phyloP scores from a whole-genome alignment of 2,888 invertebrate genomes.

The Bombyx huttoni region DNA sequence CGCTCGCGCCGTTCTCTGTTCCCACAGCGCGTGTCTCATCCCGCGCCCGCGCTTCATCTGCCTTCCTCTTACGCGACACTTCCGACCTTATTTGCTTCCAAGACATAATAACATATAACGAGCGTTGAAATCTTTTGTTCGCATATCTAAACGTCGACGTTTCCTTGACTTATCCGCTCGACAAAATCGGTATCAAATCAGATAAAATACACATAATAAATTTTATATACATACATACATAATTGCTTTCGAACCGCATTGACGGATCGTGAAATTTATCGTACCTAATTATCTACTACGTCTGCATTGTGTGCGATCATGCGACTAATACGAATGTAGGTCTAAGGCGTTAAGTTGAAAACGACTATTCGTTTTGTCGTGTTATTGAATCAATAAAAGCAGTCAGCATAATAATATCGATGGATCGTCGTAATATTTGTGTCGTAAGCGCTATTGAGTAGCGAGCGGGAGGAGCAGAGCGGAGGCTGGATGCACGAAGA shows the following conservation, averaged over 20 bases:
- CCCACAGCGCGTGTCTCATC: background rate
- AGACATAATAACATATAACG: conserved; percentile 4
- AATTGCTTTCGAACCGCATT: conserved; percentile 12
- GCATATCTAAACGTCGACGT: conserved; percentile 1
- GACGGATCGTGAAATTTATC: conserved; percentile 14
- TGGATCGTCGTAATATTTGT: background rate
- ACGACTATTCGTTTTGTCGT: no score
- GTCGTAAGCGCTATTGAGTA: no score
- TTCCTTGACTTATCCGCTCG: background rate
- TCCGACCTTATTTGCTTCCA: conserved; percentile 1
- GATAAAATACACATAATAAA: conserved; percentile 11
- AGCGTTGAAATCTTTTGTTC: conserved; percentile 38
- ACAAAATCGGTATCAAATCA: conserved; percentile 10
- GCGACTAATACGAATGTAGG: background rate
- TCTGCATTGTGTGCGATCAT: background rate
- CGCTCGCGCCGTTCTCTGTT: conserved; percentile 2
- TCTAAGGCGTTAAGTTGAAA: no score
- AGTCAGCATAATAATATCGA: no score
- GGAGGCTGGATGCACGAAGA: background rate
- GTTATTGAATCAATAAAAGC: background rate
- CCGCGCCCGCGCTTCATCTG: conserved; percentile 7
- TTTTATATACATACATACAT: conserved; percentile 7
- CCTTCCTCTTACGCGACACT: conserved; percentile 11
- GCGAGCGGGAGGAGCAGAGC: background rate
- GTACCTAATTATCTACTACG: background rate